Conservation (phyloP, 2,797 vertebrate genomes). For the Lepilemur septentrionalis region DNA sequence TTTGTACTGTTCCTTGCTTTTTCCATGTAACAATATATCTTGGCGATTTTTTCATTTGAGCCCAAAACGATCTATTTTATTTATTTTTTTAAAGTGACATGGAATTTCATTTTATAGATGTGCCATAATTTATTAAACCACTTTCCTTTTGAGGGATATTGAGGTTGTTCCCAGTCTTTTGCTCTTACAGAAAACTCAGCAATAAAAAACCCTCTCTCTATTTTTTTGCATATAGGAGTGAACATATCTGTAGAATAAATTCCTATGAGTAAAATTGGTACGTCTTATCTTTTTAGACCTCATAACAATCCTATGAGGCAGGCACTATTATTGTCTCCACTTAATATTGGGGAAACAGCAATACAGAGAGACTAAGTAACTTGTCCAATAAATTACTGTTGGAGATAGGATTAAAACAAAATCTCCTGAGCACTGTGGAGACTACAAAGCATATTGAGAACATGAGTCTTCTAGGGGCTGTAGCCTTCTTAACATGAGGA, state of each 20-base stretch:
- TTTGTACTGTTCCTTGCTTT: neutral
- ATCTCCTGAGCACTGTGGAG: neutral
- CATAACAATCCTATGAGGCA: neutral
- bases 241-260: conserved; percentile 10
- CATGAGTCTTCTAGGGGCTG: neutral
- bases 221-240: neutral
- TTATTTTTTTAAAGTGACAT: neutral
- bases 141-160: neutral
- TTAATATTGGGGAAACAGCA: neutral
- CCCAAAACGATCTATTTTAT: neutral
- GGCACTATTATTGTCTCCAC: neutral
- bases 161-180: neutral
- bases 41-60: neutral
- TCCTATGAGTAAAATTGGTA: conserved; percentile 1
- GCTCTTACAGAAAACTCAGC: neutral
- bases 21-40: neutral
- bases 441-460: neutral
- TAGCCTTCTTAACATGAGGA: neutral
- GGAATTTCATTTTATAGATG: neutral
- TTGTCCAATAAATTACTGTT: neutral
- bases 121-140: neutral
- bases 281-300: conserved; percentile 19
- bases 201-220: neutral
- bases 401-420: neutral
- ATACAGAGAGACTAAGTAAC: conserved; percentile 6